Percentiles rank a stretch among this genome's conserved stretches.
phyloP scores from a whole-genome alignment of 2,113 vertebrate species.

The Varanus salvator region DNA sequence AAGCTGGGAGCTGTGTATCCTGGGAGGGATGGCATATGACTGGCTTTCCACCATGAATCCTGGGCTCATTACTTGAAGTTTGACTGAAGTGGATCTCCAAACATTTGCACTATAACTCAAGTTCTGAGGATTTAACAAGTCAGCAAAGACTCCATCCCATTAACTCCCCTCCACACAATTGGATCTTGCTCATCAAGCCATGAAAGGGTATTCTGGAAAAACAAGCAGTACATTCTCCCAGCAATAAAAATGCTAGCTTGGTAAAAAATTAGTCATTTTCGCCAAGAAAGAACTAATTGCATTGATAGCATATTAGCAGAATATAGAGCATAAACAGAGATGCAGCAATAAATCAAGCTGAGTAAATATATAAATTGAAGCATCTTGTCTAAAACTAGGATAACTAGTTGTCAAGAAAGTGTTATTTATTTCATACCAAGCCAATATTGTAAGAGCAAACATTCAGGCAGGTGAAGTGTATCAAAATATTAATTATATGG shows the following conservation, averaged over 20 bases:
- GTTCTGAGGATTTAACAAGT: not conserved
- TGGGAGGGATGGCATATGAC: not conserved
- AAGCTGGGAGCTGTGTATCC: not conserved
- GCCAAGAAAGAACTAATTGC: constrained; percentile 59
- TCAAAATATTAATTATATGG: constrained; percentile 73
- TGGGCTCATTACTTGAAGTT: not conserved
- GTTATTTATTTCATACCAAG: constrained; percentile 65
- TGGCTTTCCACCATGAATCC: not conserved
- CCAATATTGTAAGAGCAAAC: constrained; percentile 66
- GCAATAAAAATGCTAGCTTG: constrained; percentile 48
- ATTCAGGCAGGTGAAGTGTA: constrained; percentile 63
- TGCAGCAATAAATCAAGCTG: constrained; percentile 57
- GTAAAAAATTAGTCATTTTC: constrained; percentile 48
- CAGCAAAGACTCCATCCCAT: not conserved
- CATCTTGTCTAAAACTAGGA: constrained; percentile 64
- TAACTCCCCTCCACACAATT: not conserved
- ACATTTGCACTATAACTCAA: not conserved
- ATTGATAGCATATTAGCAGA: constrained; percentile 53
- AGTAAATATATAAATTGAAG: constrained; percentile 66
- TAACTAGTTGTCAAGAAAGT: constrained; percentile 44
- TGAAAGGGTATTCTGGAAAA: constrained; percentile 18
- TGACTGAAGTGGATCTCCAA: not conserved
- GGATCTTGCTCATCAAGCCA: not conserved
- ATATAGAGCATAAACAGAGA: constrained; percentile 36
- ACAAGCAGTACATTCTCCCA: constrained; percentile 26